Percentiles rank a stretch among this genome's conserved stretches.
These are phyloP conservation scores for Chironomus riparius DNA, from an alignment of 2,888 invertebrate species.

Conservation along the genomic window DNA sequence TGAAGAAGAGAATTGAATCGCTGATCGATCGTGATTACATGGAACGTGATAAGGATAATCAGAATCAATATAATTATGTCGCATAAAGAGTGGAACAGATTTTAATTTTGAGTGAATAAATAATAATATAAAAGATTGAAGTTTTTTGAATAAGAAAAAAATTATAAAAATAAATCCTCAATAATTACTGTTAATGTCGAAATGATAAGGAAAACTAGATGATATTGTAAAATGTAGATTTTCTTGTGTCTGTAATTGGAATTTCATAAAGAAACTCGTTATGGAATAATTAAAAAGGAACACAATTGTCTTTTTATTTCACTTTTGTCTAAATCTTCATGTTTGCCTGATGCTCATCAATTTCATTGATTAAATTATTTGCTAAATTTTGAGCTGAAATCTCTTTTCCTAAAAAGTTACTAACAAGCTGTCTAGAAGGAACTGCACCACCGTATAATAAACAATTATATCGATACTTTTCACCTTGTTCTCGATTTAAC, in stretches of 20 bases:
- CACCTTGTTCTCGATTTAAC: slow-evolving; percentile 66
- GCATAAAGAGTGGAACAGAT: slow-evolving; percentile 54
- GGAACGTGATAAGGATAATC: slow-evolving; percentile 96
- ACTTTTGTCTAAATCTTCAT: slow-evolving; percentile 3
- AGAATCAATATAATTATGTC: slow-evolving; percentile 98
- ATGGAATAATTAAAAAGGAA: not conserved
- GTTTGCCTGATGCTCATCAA: slow-evolving; percentile 48
- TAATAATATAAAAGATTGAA: not conserved
- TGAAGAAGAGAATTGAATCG: slow-evolving; percentile 98
- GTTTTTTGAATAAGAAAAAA: too few relatives aligned
- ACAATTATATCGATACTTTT: slow-evolving; percentile 64
- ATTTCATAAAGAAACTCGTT: not conserved
- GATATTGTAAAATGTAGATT: not conserved
- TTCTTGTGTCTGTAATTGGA: not conserved
- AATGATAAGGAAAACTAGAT: too few relatives aligned
- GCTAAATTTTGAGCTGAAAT: slow-evolving; percentile 71
- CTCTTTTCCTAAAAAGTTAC: slow-evolving; percentile 66
- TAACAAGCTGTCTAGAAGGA: slow-evolving; percentile 67
- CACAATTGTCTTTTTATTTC: not conserved
- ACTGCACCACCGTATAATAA: slow-evolving; percentile 81
- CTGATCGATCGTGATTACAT: slow-evolving; percentile 99
- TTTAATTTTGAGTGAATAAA: not conserved
- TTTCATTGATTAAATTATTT: slow-evolving; percentile 65
- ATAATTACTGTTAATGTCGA: too few relatives aligned
- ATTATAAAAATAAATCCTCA: too few relatives aligned